Base-by-base conservation (phyloP, 2,888 invertebrate species). In the Dryomyza anilis region DNA sequence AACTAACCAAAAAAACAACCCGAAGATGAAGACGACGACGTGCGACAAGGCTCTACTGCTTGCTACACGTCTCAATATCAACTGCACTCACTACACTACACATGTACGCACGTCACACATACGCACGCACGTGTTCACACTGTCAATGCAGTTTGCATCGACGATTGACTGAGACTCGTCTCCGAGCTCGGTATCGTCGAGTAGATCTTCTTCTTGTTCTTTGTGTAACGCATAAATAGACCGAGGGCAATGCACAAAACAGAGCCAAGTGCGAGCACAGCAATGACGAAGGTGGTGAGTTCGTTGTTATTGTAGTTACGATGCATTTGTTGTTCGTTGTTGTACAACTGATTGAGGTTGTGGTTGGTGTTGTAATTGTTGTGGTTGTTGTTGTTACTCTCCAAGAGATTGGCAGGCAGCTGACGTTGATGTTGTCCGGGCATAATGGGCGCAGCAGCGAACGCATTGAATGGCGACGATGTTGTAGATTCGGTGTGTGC, bases 41-140 rank as follows among this genome's bases (percentile, higher is more conserved):
- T n/a, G n/a, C n/a, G n/a, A n/a, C n/a, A n/a, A n/a, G n/a, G n/a
- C n/a, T n/a, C n/a, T n/a, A n/a, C n/a, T n/a, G n/a, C n/a, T n/a
- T n/a, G n/a, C n/a, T n/a, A n/a, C n/a, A n/a, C n/a, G n/a, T n/a
- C n/a, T n/a, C n/a, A n/a, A n/a, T n/a, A n/a, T n/a, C n/a, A n/a
- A n/a, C n/a, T n/a, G n/a, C n/a, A n/a, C n/a, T n/a, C n/a, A n/a
- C n/a, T n/a, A n/a, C n/a, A n/a, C n/a, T n/a, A n/a, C n/a, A n/a
- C n/a, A n/a, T n/a, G n/a, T n/a, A n/a, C 39, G 16, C 39, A 39
- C 12, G 23, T 21, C 21, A 8, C 3, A 16, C 60, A 19, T 4
- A 14, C 55, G 89, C 0, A 88, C 91, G 21, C 86, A 87, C 78
- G 87, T 27, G 39, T 48, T 64, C 67, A 72, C 50, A 71, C 70